A percentile compares a stretch with the other conserved stretches of the same genome.
These are phyloP conservation scores for Melanotaenia parkinsoni DNA, from an alignment of 2,797 vertebrate species.

Conservation along the genomic window DNA sequence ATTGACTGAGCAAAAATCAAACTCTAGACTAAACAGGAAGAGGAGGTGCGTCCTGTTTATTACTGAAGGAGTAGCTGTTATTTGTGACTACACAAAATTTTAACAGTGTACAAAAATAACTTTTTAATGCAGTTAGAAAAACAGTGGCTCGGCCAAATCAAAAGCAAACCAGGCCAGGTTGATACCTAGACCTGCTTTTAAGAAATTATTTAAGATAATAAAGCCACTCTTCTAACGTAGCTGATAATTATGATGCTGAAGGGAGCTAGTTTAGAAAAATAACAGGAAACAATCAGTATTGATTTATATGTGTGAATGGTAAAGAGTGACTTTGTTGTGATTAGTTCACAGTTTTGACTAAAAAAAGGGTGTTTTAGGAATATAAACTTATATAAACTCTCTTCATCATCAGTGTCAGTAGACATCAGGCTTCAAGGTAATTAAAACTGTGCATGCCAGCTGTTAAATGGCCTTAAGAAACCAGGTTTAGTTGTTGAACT, in stretches of 20 bases:
- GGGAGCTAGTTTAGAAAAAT: background rate
- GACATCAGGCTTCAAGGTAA: background rate
- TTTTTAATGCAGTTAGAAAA: constrained; percentile 14
- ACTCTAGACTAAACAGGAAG: constrained; percentile 86
- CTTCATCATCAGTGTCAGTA: background rate
- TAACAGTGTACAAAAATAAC: background rate
- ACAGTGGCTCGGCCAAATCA: constrained; percentile 10
- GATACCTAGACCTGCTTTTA: background rate
- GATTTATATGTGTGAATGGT: background rate
- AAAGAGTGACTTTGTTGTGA: background rate
- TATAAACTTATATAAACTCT: background rate
- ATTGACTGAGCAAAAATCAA: constrained; percentile 73
- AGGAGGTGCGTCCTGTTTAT: constrained; percentile 79
- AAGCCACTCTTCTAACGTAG: background rate
- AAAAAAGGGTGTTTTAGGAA: background rate
- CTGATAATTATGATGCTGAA: background rate
- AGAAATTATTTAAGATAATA: background rate
- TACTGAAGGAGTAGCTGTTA: constrained; percentile 27
- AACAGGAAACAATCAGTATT: background rate
- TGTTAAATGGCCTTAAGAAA: background rate
- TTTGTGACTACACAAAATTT: background rate
- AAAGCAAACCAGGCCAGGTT: background rate
- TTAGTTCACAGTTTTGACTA: background rate
- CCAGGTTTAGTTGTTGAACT: background rate
- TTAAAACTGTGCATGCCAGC: background rate